Base-by-base conservation (phyloP, 2,797 vertebrate species). In the Ateles fusciceps region DNA sequence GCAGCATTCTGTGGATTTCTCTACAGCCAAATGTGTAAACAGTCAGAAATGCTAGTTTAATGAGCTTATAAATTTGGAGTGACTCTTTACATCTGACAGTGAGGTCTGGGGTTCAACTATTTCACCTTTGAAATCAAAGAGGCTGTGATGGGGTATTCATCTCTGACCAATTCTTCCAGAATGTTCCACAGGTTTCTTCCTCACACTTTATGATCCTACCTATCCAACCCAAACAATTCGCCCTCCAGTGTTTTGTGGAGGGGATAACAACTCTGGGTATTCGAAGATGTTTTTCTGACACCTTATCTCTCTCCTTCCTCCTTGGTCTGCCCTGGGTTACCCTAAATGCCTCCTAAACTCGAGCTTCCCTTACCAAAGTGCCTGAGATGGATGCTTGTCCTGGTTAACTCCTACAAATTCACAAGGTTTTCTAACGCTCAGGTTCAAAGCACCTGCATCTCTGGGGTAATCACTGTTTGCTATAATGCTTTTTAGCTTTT, bases 71-170 rank as follows among this genome's bases (percentile, higher is more conserved):
- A 92, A 97, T 28, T 46, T 68, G 57, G 94, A 97, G 96, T 88
- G 97, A 97, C 95, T 95, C 97, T 86, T 95, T 72, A 93, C 89
- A 94, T 91, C 96, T 94, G 33, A 93, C 28, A 22, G 89, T 15
- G 75, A 95, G 93, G 91, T 85, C 96, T 78, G 57, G 55, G 72
- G 85, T 80, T 96, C 96, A 87, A 5, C 88, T 68, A 74, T 46
- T 71, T 91, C 61, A 71, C 87, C 57, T 89, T 1, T n/a, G 83
- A 94, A 57, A 94, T 89, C 88, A 91, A 83, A 97, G 92, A 44
- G 52, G 85, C 42, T 28, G 39, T n/a, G 2, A 4, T 12, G 4
- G 26, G 71, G 50, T 24, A 8, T 28, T 85, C 52, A 7, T 19
- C 42, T 55, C 74, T 1, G 30, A 57, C 24, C 39, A 17, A 33